A percentile compares a stretch with the other conserved stretches of the same genome.
These are phyloP conservation scores for Sabellastarte sp. DNA, from an alignment of 2,888 invertebrate species.

Conservation along the genomic window DNA sequence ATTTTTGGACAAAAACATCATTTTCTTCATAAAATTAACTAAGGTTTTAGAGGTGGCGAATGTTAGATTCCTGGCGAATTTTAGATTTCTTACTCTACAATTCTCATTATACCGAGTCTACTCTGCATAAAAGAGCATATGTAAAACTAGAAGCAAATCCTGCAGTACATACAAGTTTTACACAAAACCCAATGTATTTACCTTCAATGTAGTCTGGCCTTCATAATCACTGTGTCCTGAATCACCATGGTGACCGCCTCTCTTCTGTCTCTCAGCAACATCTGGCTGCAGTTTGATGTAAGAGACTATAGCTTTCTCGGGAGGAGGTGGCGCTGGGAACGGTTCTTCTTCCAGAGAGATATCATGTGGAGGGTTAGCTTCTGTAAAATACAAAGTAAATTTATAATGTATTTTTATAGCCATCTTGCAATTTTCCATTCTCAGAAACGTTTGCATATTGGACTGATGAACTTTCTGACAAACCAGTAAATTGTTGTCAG, in stretches of 20 bases:
- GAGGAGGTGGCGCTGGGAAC: background rate
- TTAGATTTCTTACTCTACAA: no score
- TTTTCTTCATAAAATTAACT: no score
- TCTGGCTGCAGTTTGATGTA: slow-evolving; percentile 27
- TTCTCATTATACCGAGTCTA: no score
- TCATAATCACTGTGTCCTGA: background rate
- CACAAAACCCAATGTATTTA: background rate
- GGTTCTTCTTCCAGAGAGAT: background rate
- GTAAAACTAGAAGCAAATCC: background rate
- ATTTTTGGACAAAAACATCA: no score
- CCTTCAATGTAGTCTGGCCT: slow-evolving; percentile 15
- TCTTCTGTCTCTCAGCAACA: slow-evolving; percentile 11
- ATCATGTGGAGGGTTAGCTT: background rate
- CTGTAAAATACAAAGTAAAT: background rate
- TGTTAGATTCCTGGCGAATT: no score
- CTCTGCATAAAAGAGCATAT: no score
- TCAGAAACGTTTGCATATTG: no score
- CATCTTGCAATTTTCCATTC: no score
- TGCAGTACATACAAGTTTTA: background rate
- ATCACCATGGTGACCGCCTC: slow-evolving; percentile 6
- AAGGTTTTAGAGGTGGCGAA: no score
- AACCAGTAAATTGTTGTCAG: no score
- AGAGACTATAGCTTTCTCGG: slow-evolving; percentile 25
- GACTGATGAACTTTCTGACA: no score
- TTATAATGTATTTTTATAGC: no score